These are phyloP conservation scores for Priocnemis perturbator DNA, from an alignment of 2,888 invertebrate genomes.

Conservation along the genomic window DNA sequence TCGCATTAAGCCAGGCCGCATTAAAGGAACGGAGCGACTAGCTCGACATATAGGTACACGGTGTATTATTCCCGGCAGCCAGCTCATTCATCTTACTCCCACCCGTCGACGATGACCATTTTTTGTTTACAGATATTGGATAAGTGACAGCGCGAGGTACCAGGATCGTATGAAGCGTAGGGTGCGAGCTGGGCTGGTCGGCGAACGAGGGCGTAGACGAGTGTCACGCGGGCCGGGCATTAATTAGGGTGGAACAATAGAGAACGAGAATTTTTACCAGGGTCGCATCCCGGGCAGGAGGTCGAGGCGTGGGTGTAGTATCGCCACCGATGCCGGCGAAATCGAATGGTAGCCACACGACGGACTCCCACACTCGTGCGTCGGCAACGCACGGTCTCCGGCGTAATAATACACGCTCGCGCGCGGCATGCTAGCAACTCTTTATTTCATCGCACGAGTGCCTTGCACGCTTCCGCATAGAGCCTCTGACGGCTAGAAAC, in stretches of 20 bases:
- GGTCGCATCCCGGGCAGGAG: conserved; percentile 66
- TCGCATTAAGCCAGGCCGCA: too few species aligned
- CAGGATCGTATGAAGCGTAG: conserved; percentile 62
- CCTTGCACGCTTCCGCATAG: too few species aligned
- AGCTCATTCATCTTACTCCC: conserved; percentile 56
- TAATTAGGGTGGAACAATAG: conserved; percentile 75
- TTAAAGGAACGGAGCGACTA: too few species aligned
- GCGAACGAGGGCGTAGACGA: conserved; percentile 27
- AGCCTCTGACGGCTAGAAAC: too few species aligned
- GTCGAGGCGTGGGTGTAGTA: conserved; percentile 71
- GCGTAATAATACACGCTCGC: too few species aligned
- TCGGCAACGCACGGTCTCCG: neutral
- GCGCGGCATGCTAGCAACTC: neutral
- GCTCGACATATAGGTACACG: too few species aligned
- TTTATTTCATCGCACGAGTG: neutral
- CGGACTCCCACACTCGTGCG: neutral
- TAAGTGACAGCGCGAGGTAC: conserved; percentile 71
- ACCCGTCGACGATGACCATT: conserved; percentile 65
- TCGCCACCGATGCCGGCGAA: conserved; percentile 43
- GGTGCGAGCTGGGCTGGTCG: conserved; percentile 29
- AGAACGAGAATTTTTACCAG: conserved; percentile 72
- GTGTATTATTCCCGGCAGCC: neutral
- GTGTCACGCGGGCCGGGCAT: conserved; percentile 49
- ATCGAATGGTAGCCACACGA: conserved; percentile 37
- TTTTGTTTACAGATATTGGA: conserved; percentile 75